phyloP scores from a whole-genome alignment of 2,797 vertebrate genomes.

The Falco cherrug region DNA sequence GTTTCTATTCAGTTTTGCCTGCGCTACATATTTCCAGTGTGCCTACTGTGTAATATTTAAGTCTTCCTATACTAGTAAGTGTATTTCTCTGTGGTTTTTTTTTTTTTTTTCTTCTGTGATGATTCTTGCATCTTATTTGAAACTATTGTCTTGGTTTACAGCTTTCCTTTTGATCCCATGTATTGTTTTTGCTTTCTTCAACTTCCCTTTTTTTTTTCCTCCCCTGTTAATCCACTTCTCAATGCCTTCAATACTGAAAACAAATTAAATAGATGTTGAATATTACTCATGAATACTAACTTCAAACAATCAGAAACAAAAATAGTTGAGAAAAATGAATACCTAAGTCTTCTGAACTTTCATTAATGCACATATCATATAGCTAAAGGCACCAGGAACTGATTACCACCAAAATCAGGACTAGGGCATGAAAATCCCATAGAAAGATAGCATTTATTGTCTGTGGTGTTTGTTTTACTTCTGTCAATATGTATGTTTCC shows the following conservation, averaged over 20 bases:
- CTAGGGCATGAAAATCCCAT: neutral
- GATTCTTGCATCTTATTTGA: neutral
- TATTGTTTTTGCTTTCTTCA: neutral
- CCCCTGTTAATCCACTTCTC: neutral
- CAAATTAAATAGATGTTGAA: neutral
- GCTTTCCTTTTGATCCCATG: neutral
- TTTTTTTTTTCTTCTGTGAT: neutral
- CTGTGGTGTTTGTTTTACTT: neutral
- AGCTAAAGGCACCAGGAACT: neutral
- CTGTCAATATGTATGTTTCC: neutral
- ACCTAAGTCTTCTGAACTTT: neutral
- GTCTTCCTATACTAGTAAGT: neutral
- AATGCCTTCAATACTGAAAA: neutral
- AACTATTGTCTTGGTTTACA: neutral
- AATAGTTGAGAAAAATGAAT: neutral
- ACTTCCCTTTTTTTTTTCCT: neutral
- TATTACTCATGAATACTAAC: neutral
- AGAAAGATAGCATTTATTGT: neutral
- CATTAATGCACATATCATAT: neutral
- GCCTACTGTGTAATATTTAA: neutral
- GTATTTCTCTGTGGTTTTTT: neutral
- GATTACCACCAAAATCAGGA: neutral
- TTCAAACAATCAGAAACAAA: neutral
- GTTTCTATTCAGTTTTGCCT: neutral
- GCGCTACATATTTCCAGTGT: neutral